A percentile compares a stretch with the other conserved stretches of the same genome.
Conservation (phyloP, 2,113 vertebrate species). For the Catharus bicknelli region DNA sequence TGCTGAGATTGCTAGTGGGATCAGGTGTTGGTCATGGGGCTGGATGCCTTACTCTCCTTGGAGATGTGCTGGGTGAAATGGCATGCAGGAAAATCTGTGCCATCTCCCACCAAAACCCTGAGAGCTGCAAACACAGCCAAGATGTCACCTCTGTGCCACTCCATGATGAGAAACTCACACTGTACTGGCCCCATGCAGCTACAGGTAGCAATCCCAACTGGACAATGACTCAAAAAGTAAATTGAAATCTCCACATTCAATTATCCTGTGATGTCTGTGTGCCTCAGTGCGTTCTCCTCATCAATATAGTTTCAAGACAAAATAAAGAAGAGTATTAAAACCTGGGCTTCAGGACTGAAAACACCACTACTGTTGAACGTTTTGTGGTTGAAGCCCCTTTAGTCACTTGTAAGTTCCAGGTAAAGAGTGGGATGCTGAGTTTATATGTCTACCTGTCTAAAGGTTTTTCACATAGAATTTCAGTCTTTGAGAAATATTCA, state of each 20-base stretch:
- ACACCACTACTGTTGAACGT: background rate
- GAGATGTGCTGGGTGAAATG: background rate
- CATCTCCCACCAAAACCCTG: background rate
- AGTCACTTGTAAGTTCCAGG: background rate
- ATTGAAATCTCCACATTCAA: background rate
- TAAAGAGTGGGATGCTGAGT: background rate
- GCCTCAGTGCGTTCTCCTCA: background rate
- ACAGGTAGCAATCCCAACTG: background rate
- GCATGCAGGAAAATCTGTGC: background rate
- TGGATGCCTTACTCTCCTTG: background rate
- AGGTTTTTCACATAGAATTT: slow-evolving; percentile 1
- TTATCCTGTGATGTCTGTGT: background rate
- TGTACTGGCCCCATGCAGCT: background rate
- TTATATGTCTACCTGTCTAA: background rate
- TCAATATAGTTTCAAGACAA: background rate
- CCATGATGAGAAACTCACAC: background rate
- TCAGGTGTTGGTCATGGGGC: background rate
- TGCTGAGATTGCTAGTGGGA: background rate
- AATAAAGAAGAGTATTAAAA: slow-evolving; percentile 23
- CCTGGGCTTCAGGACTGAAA: slow-evolving; percentile 3
- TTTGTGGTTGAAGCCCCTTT: background rate
- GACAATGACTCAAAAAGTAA: background rate
- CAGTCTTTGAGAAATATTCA: background rate
- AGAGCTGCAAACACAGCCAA: background rate
- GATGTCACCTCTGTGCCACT: background rate